Conservation (phyloP, 2,113 vertebrate species). For the Agelaius tricolor region DNA sequence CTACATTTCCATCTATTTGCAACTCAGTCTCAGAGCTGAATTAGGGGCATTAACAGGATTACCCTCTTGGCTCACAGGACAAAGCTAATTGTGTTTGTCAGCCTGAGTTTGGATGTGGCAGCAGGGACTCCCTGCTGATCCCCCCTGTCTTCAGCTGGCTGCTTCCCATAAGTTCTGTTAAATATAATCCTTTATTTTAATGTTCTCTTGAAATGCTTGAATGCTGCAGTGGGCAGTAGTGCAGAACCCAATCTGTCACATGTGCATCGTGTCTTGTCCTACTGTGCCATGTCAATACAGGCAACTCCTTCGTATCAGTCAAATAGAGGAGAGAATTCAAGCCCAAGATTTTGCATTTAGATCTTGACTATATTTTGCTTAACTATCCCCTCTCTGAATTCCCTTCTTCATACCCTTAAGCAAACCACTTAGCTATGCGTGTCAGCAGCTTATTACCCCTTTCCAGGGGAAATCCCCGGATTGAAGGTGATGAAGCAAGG, state of each 20-base stretch:
- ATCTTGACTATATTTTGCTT: background rate
- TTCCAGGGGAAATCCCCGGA: accelerated
- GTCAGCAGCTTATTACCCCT: background rate
- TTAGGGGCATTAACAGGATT: background rate
- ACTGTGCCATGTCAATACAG: accelerated
- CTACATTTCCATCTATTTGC: background rate
- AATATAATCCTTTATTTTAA: background rate
- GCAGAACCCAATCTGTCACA: background rate
- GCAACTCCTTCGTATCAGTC: accelerated
- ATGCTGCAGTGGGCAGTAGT: background rate
- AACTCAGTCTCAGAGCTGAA: background rate
- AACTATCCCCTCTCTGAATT: background rate
- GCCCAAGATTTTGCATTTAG: background rate
- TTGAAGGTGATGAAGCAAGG: background rate
- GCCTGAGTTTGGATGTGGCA: background rate
- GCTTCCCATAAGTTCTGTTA: accelerated
- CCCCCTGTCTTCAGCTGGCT: accelerated
- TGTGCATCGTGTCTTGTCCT: accelerated
- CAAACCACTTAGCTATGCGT: background rate
- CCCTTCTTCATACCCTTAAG: accelerated
- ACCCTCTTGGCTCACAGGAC: accelerated
- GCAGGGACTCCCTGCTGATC: background rate
- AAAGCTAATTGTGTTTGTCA: background rate
- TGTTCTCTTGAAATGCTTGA: background rate
- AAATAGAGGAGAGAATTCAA: background rate